phyloP scores from a whole-genome alignment of 2,888 invertebrate species.

The Acrocyrtus sp. region DNA sequence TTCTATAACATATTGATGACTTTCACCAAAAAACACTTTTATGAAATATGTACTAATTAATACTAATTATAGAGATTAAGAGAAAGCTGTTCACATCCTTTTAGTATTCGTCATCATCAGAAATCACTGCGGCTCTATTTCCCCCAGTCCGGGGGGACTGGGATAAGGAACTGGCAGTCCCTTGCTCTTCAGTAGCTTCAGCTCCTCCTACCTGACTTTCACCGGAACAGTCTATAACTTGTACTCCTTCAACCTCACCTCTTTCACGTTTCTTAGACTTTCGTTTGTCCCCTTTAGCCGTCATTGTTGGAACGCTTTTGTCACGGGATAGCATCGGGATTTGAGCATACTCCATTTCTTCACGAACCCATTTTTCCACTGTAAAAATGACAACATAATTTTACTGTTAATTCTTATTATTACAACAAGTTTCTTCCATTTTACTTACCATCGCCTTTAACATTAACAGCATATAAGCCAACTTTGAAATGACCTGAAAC shows the following conservation, averaged over 20 bases:
- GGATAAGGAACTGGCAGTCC: too few relatives aligned
- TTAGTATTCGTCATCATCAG: too few relatives aligned
- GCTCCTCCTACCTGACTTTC: not conserved
- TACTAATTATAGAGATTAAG: too few relatives aligned
- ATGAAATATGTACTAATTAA: too few relatives aligned
- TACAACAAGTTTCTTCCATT: not conserved
- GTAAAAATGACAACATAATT: not conserved
- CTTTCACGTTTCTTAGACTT: not conserved
- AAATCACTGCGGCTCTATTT: too few relatives aligned
- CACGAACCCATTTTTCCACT: slow-evolving; percentile 19
- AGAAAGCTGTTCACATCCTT: too few relatives aligned
- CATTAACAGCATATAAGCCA: slow-evolving; percentile 28
- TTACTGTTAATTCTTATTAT: not conserved
- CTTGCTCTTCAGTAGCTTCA: not conserved
- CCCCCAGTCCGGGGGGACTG: too few relatives aligned
- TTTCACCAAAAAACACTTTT: too few relatives aligned
- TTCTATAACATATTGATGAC: too few relatives aligned
- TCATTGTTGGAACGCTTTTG: too few relatives aligned
- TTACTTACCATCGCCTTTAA: slow-evolving; percentile 27
- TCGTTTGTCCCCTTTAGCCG: not conserved
- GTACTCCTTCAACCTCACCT: too few relatives aligned
- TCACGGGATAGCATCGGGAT: slow-evolving; percentile 9
- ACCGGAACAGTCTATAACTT: too few relatives aligned
- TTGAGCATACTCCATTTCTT: slow-evolving; percentile 15
- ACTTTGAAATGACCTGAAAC: slow-evolving; percentile 13